phyloP scores from a whole-genome alignment of 2,113 vertebrate species.

The Daphoenositta chrysoptera region DNA sequence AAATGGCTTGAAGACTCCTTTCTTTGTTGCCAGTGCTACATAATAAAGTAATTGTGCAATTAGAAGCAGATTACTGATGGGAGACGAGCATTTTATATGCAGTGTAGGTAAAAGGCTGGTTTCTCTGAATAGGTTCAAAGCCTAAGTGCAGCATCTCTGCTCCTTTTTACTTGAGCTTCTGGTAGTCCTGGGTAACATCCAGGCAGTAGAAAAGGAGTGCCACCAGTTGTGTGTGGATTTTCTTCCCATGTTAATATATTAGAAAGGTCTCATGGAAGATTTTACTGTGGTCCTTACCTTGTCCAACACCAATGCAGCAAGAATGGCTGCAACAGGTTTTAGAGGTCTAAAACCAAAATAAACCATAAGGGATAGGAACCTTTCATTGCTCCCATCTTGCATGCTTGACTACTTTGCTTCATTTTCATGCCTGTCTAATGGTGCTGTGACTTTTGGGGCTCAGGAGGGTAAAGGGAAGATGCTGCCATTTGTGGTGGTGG shows the following conservation, averaged over 20 bases:
- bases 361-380: neutral
- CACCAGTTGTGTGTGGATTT: neutral
- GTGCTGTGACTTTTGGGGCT: neutral
- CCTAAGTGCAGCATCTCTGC: neutral
- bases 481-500: neutral
- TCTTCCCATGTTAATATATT: neutral
- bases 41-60: constrained; percentile 52
- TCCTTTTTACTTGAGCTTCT: neutral
- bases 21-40: constrained; percentile 31
- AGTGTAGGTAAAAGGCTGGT: neutral
- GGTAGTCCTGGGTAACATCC: neutral
- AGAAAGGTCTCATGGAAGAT: neutral
- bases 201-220: neutral
- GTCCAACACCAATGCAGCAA: neutral
- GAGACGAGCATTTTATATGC: neutral
- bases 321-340: neutral
- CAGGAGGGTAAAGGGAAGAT: neutral
- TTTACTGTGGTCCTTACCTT: neutral
- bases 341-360: neutral
- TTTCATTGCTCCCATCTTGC: neutral
- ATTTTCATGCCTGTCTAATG: neutral
- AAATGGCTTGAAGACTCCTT: neutral
- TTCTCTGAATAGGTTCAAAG: neutral
- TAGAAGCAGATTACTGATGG: constrained; percentile 38
- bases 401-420: neutral